Evolutionary conservation across 2,113 vertebrate genomes (phyloP).

Genomic region (Hypanus sabinus): DNA sequence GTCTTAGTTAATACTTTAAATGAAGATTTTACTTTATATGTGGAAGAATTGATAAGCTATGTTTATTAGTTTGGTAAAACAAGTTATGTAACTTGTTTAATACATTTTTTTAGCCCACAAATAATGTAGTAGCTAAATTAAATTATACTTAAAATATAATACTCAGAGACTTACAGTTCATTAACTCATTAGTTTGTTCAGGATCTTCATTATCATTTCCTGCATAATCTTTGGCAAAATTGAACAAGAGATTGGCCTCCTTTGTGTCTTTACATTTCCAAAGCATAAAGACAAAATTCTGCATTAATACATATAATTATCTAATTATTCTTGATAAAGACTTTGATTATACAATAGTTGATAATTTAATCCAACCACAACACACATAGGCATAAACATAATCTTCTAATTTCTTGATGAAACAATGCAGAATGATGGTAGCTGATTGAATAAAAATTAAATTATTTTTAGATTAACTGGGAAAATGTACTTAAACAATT

Average conservation of each 20-base stretch:
- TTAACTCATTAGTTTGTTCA: constrained; percentile 56
- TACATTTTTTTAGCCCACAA: not conserved
- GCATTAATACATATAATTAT: not conserved
- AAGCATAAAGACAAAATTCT: constrained; percentile 34
- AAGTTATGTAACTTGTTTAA: not conserved
- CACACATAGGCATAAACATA: constrained; percentile 21
- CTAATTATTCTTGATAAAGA: not conserved
- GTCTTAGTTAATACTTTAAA: not conserved
- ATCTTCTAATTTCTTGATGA: not conserved
- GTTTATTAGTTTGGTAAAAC: not conserved
- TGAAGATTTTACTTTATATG: not conserved
- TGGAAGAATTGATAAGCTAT: not conserved
- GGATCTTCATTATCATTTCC: constrained; percentile 61
- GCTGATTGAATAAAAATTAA: not conserved
- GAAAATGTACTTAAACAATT: not conserved
- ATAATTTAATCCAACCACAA: constrained; percentile 1
- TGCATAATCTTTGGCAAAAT: constrained; percentile 67
- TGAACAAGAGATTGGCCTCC: constrained; percentile 77
- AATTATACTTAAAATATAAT: constrained; percentile 25
- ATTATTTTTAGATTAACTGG: not conserved
- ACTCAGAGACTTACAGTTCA: constrained; percentile 61
- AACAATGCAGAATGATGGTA: not conserved
- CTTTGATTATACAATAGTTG: not conserved
- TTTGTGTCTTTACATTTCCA: constrained; percentile 65
- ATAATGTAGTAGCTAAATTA: not conserved